phyloP scores from a whole-genome alignment of 1,140 invertebrate genomes.

The Zophobas atratus region DNA sequence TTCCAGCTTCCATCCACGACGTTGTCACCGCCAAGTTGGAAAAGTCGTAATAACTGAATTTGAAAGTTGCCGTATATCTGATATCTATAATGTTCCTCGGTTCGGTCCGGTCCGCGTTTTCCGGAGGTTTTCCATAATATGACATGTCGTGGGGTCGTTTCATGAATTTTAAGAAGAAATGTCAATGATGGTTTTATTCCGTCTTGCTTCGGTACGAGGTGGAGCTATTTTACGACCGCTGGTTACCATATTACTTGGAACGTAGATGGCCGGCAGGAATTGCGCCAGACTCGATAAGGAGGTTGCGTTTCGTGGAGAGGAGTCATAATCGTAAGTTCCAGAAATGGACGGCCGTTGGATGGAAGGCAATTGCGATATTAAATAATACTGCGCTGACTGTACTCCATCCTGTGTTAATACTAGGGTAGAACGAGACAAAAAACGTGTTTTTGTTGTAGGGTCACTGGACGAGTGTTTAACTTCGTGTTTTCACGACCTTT shows the following conservation, averaged over 20 bases:
- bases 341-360: not conserved
- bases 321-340: not conserved
- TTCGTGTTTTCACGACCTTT: no score
- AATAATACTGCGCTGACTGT: no score
- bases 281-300: slow-evolving; percentile 1
- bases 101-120: slow-evolving; percentile 24
- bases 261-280: not conserved
- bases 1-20: not conserved
- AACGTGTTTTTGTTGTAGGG: no score
- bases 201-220: slow-evolving; percentile 18
- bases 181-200: slow-evolving; percentile 27
- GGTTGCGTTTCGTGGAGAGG: not conserved
- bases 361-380: not conserved
- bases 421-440: no score
- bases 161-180: slow-evolving; percentile 20
- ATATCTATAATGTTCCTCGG: slow-evolving; percentile 10
- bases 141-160: slow-evolving; percentile 29
- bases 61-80: slow-evolving; percentile 22
- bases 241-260: not conserved
- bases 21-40: slow-evolving; percentile 8
- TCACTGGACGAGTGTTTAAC: no score
- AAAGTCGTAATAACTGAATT: slow-evolving; percentile 38
- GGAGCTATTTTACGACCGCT: slow-evolving; percentile 25
- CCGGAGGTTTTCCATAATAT: slow-evolving; percentile 31
- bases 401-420: no score